Conservation (phyloP, 2,113 vertebrate genomes). For the Climacteris rufus region DNA sequence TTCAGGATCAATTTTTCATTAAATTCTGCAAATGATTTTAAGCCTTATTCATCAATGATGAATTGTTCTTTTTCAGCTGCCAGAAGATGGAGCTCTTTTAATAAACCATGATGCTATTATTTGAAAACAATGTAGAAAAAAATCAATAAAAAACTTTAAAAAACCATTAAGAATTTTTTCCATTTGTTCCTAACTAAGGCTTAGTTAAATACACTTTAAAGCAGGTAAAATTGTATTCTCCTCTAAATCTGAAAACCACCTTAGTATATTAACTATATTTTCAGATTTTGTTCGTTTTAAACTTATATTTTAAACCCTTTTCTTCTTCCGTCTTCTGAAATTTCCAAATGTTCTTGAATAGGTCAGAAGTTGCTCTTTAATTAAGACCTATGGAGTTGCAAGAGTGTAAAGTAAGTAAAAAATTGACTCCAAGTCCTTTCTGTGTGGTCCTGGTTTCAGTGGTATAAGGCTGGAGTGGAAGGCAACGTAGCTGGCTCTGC, state of each 20-base stretch:
- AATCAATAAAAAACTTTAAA: not conserved
- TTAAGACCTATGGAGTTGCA: not conserved
- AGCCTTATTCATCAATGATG: not conserved
- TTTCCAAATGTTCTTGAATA: not conserved
- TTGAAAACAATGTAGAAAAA: not conserved
- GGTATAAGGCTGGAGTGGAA: not conserved
- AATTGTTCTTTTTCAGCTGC: conserved; percentile 22
- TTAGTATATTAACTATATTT: not conserved
- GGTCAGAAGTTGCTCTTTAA: not conserved
- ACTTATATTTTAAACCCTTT: not conserved
- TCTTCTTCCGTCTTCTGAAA: not conserved
- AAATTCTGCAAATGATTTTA: conserved; percentile 64
- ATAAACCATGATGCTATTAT: conserved; percentile 34
- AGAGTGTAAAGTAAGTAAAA: not conserved
- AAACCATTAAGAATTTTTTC: not conserved
- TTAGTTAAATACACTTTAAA: not conserved
- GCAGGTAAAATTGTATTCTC: not conserved
- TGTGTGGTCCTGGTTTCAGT: not conserved
- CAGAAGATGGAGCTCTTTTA: conserved; percentile 75
- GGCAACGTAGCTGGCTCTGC: not conserved
- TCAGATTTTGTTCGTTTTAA: not conserved
- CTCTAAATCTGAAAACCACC: not conserved
- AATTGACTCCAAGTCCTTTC: not conserved
- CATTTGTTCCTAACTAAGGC: not conserved
- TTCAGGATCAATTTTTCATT: conserved; percentile 71